Evolutionary conservation across 2,888 invertebrate genomes (phyloP).

Genomic region (Noctua janthe): DNA sequence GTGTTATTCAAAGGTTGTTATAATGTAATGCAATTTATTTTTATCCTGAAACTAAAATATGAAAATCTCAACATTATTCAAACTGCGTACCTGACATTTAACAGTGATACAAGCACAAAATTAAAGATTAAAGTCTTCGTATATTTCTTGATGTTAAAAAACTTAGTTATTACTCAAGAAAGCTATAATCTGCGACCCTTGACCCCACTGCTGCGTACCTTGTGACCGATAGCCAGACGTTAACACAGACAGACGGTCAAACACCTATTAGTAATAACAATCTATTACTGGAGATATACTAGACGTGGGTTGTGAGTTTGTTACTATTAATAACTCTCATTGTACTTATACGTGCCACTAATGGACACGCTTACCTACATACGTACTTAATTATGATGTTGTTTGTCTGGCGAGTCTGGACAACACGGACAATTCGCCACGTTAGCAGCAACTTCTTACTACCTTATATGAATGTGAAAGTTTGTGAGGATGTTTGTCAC

Average conservation of each 20-base stretch:
- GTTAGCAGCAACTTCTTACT: too few species aligned
- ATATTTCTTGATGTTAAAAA: not conserved
- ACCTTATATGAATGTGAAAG: too few species aligned
- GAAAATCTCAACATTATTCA: not conserved
- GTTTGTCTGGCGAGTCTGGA: too few species aligned
- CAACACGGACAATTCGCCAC: too few species aligned
- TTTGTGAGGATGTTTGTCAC: too few species aligned
- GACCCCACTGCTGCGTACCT: constrained; percentile 16
- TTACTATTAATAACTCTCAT: constrained; percentile 22
- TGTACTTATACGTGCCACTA: not conserved
- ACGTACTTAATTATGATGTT: not conserved
- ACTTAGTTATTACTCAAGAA: not conserved
- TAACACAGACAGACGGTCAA: constrained; percentile 47
- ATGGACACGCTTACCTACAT: not conserved
- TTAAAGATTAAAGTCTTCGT: not conserved
- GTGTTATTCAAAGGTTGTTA: not conserved
- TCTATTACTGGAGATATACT: constrained; percentile 23
- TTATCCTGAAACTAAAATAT: not conserved
- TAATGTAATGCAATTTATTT: not conserved
- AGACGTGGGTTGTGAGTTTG: not conserved
- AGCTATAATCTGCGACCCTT: constrained; percentile 1
- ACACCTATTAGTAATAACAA: constrained; percentile 44
- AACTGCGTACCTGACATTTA: not conserved
- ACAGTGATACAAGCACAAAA: not conserved
- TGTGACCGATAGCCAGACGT: constrained; percentile 18